A percentile compares a stretch with the other conserved stretches of the same genome.
phyloP scores from a whole-genome alignment of 2,113 vertebrate species.

The Mionectes macconnelli region DNA sequence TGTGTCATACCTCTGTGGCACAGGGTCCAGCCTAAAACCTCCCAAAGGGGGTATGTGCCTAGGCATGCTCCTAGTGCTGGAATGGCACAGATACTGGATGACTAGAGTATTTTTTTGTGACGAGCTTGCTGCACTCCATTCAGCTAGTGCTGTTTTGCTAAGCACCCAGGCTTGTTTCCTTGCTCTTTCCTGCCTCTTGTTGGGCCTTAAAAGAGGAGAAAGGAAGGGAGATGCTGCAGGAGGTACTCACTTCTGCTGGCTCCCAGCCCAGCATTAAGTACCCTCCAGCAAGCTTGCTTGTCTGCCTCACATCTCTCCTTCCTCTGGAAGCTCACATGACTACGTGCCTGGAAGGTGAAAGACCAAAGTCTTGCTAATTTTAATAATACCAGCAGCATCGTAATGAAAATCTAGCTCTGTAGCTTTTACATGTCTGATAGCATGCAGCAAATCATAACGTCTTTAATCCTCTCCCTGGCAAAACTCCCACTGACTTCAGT shows the following conservation, averaged over 20 bases:
- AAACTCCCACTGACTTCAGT: conserved; percentile 2
- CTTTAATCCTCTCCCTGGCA: conserved; percentile 34
- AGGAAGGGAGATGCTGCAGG: neutral
- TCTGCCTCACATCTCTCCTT: neutral
- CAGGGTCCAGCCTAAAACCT: neutral
- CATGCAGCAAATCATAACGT: neutral
- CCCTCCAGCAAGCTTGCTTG: neutral
- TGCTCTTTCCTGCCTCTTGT: neutral
- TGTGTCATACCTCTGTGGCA: neutral
- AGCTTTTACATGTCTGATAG: neutral
- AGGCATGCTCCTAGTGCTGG: neutral
- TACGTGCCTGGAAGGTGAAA: neutral
- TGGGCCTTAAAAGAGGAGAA: neutral
- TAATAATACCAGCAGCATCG: neutral
- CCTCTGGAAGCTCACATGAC: neutral
- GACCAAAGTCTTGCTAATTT: neutral
- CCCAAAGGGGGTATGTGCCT: neutral
- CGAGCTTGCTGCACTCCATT: neutral
- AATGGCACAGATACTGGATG: neutral
- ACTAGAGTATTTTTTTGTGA: neutral
- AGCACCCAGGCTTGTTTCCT: neutral
- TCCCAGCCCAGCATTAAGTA: neutral
- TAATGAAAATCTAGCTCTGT: neutral
- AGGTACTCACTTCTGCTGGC: neutral
- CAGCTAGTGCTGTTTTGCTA: neutral